Base-by-base conservation (phyloP, 2,797 vertebrate species). In the Sphenopsis melanotis region DNA sequence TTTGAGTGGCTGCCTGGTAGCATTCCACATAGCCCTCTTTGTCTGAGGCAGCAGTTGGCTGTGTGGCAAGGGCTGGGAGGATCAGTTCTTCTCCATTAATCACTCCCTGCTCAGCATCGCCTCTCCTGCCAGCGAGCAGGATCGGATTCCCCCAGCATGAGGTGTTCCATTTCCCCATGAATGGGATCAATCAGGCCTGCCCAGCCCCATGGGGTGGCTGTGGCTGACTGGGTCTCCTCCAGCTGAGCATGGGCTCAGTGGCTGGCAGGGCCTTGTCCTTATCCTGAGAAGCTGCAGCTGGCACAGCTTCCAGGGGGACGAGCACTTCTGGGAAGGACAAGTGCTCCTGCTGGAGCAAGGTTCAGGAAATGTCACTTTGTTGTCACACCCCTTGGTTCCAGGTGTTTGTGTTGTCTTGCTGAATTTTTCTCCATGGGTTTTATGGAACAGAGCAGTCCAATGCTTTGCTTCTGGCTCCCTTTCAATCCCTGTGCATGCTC, bases 31-130 rank as follows among this genome's bases (percentile, higher is more conserved):
- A 95, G 81, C 19, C 49, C 22, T 64, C 94, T 96, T 91, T 95
- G 94, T 95, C 85, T 74, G 60, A 93, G 52, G 75, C 53, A 59
- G 72, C 32, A 47, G 14, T 30, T 90, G 94, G 95, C 86, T 0
- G 49, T 37, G 49, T 85, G 90, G 66, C 83, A 89, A 85, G 59
- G 86, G 39, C 74, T 23, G 75, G 83, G 53, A 83, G 83, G 94
- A 96, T 92, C 95, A 94, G 55, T 92, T 87, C 89, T 93, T 94
- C 66, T 63, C 80, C 86, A 94, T 95, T 57, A 69, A 95, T 94
- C 71, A 79, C 39, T 37, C 44, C 66, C 81, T 34, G 12, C 46
- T 70, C 76, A 65, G 70, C 34, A 16, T 11, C 0, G 42, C 52
- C 44, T 56, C 37, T 24, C 4, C 50, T 65, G 53, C 64, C 61